These are phyloP conservation scores for Oryctes rhinoceros DNA, from an alignment of 1,140 invertebrate species.

Conservation along the genomic window DNA sequence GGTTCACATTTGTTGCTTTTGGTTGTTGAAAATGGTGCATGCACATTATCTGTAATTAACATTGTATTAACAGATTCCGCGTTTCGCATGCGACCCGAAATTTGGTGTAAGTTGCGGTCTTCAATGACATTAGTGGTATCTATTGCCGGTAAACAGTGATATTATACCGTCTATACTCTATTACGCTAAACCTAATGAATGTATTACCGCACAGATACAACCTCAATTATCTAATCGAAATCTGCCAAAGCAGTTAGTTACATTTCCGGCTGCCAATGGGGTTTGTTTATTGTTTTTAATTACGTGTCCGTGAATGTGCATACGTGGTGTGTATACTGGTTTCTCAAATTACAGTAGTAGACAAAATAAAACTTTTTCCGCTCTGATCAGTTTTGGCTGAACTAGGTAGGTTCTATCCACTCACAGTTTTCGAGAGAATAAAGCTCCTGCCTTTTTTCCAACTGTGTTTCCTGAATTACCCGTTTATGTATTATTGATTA, in stretches of 20 bases:
- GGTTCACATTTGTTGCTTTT: not conserved
- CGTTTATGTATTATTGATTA: too few species aligned
- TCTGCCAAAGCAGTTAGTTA: not conserved
- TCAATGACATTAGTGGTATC: not conserved
- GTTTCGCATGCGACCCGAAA: not conserved
- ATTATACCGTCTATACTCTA: not conserved
- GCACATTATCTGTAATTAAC: not conserved
- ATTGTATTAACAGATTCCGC: not conserved
- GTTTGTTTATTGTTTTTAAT: conserved; percentile 30
- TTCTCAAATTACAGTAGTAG: too few species aligned
- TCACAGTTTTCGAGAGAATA: too few species aligned
- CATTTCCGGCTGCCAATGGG: not conserved
- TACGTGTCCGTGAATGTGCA: not conserved
- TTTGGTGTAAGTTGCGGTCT: not conserved
- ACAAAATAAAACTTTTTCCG: too few species aligned
- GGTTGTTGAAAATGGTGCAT: not conserved
- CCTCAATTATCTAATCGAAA: conserved; percentile 23
- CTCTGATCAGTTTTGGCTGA: too few species aligned
- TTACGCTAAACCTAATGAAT: conserved; percentile 25
- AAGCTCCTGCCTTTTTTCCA: too few species aligned
- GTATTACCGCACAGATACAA: not conserved
- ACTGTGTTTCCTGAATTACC: too few species aligned
- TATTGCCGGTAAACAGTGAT: conserved; percentile 13
- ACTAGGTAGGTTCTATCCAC: too few species aligned
- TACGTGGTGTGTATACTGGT: not conserved